These are phyloP conservation scores for Rotaria magnacalcarata DNA, from an alignment of 2,888 invertebrate genomes.

Conservation along the genomic window DNA sequence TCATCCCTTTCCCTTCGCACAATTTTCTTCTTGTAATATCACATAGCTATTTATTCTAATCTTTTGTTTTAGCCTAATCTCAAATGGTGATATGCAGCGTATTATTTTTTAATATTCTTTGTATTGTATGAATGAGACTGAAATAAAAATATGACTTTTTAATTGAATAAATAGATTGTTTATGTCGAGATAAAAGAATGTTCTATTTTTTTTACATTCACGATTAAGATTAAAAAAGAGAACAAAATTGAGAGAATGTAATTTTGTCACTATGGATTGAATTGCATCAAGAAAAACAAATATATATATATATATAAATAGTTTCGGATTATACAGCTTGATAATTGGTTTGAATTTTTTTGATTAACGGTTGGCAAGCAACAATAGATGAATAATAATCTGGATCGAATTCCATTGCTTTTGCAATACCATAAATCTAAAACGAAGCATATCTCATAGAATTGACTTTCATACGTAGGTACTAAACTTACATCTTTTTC, in stretches of 20 bases:
- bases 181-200: neutral
- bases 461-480: neutral
- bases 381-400: neutral
- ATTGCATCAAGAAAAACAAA: neutral
- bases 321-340: neutral
- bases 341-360: neutral
- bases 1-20: neutral
- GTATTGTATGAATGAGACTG: neutral
- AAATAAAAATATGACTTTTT: neutral
- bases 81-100: neutral
- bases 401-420: conserved; percentile 5
- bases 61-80: neutral
- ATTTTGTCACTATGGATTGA: neutral
- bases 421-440: conserved; percentile 23
- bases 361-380: conserved; percentile 15
- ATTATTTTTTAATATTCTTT: neutral
- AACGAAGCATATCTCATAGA: neutral
- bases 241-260: no score
- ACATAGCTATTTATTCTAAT: neutral
- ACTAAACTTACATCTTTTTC: conserved; percentile 15
- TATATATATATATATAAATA: neutral
- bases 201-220: neutral
- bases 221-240: neutral
- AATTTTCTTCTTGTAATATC: no score
- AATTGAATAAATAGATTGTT: neutral